Base-by-base conservation (phyloP, 2,888 invertebrate genomes). In the Stenodera caucasica region DNA sequence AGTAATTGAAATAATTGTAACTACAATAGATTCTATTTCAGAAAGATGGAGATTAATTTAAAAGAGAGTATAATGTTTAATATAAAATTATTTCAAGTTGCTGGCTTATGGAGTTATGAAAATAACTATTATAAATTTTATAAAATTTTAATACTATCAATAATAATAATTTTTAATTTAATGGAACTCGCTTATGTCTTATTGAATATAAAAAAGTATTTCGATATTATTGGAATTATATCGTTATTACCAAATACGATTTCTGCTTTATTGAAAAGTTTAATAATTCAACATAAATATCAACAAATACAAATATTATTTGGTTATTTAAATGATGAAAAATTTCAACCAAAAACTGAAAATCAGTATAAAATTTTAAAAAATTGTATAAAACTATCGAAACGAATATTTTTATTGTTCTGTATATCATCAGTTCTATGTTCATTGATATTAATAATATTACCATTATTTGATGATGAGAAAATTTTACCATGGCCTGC, bases 311-410 rank as follows among this genome's bases (percentile, higher is more conserved):
- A 0, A 0, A 5, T 6, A 35, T 2, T 35, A 6, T 37, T 59
- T 15, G 14, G 40, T 12, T 55, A 55, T 59, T 55, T 59, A 26
- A 6, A 49, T 7, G 32, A 59, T 15, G 2, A 5, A 12, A 29
- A 55, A 21, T 59, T 59, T 37, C 59, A 59, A 54, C 40, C 55
- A 9, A 55, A 37, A 29, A 59, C 50, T 12, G 14, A 23, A 14
- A 8, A 52, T 21, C 59, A 59, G 18, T 18, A 9, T 12, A 55
- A 37, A 29, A 59, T 59, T 8, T 15, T 59, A n/a, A 26, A 29
- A n/a, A 40, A 55, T 50, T 49, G 55, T 5, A 26, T 59, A 14
- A 11, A 15, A 14, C 15, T 55, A n/a, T 59, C 55, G n/a, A 59
- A 26, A 55, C 33, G 5, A 14, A 50, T 37, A 21, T 59, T 59